phyloP scores from a whole-genome alignment of 2,888 invertebrate species.

The Trichopria drosophilae region DNA sequence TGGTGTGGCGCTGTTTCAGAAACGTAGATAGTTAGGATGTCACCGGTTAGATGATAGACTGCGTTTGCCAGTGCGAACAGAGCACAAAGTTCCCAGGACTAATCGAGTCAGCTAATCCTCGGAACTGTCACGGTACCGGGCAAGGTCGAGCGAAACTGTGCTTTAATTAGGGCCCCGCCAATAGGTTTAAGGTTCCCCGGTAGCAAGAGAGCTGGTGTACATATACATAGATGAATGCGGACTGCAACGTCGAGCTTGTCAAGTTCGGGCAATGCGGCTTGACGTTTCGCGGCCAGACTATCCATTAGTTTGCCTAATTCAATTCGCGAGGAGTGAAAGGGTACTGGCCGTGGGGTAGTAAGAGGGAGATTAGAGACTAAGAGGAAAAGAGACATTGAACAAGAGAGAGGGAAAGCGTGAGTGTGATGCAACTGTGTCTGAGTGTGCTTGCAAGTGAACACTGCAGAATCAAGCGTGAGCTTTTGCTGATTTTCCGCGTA shows the following conservation, averaged over 20 bases:
- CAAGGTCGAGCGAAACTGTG: constrained; percentile 23
- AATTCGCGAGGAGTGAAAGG: constrained; percentile 23
- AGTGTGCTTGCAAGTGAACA: too few relatives aligned
- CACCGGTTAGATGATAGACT: too few relatives aligned
- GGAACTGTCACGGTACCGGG: not conserved
- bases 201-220: too few relatives aligned
- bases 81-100: constrained; percentile 25
- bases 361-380: too few relatives aligned
- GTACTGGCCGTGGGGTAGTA: not conserved
- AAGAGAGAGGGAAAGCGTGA: too few relatives aligned
- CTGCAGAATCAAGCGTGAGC: too few relatives aligned
- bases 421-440: too few relatives aligned
- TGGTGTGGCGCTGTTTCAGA: not conserved
- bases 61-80: too few relatives aligned
- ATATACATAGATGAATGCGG: not conserved
- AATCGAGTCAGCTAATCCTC: constrained; percentile 38
- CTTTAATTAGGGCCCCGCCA: constrained; percentile 35
- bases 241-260: constrained; percentile 6
- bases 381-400: too few relatives aligned
- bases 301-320: constrained; percentile 29
- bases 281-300: constrained; percentile 22
- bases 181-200: constrained; percentile 21
- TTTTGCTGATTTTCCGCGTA: too few relatives aligned
- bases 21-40: not conserved
- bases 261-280: not conserved